phyloP scores from a whole-genome alignment of 2,113 vertebrate species.

The Triplophysa tibetana region DNA sequence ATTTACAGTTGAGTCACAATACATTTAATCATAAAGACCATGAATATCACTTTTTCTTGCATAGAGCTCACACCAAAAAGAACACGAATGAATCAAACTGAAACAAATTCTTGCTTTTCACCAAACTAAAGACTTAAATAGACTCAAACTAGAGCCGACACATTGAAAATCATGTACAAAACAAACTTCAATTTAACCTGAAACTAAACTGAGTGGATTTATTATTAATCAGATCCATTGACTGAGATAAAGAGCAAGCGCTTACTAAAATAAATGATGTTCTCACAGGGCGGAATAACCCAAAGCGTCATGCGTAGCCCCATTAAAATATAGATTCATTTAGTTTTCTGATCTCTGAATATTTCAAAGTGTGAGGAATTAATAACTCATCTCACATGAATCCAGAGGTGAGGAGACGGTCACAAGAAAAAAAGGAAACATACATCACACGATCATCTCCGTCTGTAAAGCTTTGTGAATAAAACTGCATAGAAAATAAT shows the following conservation, averaged over 20 bases:
- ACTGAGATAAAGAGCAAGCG: neutral
- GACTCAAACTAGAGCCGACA: neutral
- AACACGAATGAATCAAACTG: neutral
- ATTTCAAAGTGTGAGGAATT: neutral
- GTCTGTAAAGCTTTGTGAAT: constrained; percentile 21
- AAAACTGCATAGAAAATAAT: constrained; percentile 5
- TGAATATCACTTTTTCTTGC: no score
- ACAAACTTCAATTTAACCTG: neutral
- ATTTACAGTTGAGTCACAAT: no score
- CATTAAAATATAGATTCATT: constrained; percentile 1
- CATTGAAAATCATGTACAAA: neutral
- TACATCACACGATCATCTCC: neutral
- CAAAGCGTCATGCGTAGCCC: neutral
- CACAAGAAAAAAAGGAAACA: neutral
- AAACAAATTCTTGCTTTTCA: neutral
- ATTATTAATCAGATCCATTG: constrained; percentile 18
- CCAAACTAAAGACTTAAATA: neutral
- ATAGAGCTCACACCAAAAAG: no score
- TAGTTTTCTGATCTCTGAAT: neutral
- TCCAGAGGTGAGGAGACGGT: constrained; percentile 18
- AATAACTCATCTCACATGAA: neutral
- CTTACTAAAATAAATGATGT: constrained; percentile 24
- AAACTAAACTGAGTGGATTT: neutral
- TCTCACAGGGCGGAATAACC: constrained; percentile 4
- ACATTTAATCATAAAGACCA: no score